A percentile compares a stretch with the other conserved stretches of the same genome.
phyloP scores from a whole-genome alignment of 1,140 invertebrate genomes.

The Andrena cerasifolii region DNA sequence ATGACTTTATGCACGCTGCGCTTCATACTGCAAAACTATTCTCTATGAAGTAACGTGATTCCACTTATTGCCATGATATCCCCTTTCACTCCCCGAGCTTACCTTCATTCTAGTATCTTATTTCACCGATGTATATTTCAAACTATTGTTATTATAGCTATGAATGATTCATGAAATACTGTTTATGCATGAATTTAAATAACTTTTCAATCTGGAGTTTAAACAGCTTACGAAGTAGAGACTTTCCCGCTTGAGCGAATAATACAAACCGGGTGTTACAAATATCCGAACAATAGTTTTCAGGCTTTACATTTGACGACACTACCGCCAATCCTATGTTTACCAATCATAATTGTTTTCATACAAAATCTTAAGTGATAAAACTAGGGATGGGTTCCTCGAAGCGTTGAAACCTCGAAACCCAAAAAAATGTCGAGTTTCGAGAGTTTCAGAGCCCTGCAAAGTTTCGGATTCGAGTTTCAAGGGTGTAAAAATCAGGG shows the following conservation, averaged over 20 bases:
- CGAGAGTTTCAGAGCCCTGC: too few relatives aligned
- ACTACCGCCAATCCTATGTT: constrained; percentile 13
- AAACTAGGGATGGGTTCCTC: too few relatives aligned
- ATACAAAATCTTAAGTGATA: too few relatives aligned
- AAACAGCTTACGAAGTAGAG: too few relatives aligned
- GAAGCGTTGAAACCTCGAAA: too few relatives aligned
- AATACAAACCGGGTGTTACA: too few relatives aligned
- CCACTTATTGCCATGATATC: constrained; percentile 32
- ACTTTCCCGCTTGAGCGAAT: too few relatives aligned
- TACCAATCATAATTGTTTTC: too few relatives aligned
- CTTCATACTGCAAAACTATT: constrained; percentile 17
- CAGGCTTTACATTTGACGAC: not conserved
- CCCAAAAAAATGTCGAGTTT: too few relatives aligned
- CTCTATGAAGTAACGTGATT: constrained; percentile 31
- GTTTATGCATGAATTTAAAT: not conserved
- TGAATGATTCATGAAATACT: not conserved
- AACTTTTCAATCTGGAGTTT: not conserved
- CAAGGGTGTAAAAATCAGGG: too few relatives aligned
- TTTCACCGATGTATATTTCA: constrained; percentile 12
- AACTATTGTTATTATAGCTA: constrained; percentile 13
- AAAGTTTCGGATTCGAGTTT: too few relatives aligned
- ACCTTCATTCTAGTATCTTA: constrained; percentile 21
- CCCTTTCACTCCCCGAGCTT: not conserved
- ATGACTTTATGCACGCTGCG: constrained; percentile 1
- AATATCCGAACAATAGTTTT: too few relatives aligned